These are phyloP conservation scores for Coracias cyanogaster DNA, from an alignment of 2,797 vertebrate genomes.

Conservation along the genomic window DNA sequence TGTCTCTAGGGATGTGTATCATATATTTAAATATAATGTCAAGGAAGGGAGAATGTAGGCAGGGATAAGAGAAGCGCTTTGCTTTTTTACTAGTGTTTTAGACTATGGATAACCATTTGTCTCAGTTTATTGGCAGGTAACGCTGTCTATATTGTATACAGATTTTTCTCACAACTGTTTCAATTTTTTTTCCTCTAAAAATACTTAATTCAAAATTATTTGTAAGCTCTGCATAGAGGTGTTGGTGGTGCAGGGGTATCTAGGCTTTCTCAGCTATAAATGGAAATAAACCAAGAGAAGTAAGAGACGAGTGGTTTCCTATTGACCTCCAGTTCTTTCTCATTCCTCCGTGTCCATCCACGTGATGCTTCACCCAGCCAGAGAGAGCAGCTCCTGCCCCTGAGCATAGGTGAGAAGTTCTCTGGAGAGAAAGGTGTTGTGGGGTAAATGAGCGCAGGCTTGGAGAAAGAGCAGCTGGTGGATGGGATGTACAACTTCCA, in stretches of 20 bases:
- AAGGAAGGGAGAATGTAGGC: not conserved
- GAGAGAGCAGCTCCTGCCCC: not conserved
- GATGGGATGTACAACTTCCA: not conserved
- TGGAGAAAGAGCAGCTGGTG: not conserved
- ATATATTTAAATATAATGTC: not conserved
- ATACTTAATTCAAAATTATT: not conserved
- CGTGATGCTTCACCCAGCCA: not conserved
- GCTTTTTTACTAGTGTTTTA: not conserved
- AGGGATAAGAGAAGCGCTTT: not conserved
- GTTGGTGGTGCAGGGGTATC: not conserved
- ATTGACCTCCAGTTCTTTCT: not conserved
- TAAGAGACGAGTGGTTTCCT: not conserved
- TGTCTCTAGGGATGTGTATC: not conserved
- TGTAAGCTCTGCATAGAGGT: not conserved
- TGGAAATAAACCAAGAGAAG: not conserved
- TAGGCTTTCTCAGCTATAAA: not conserved
- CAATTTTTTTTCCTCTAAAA: not conserved
- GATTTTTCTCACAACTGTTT: not conserved
- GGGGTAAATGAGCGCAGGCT: not conserved
- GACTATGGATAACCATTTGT: not conserved
- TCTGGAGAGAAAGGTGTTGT: not conserved
- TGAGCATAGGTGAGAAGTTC: not conserved
- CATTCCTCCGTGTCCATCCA: not conserved
- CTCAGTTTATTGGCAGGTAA: not conserved
- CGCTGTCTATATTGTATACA: not conserved